Evolutionary conservation across 2,797 vertebrate genomes (phyloP).

Genomic region (Alfaro cultratus): DNA sequence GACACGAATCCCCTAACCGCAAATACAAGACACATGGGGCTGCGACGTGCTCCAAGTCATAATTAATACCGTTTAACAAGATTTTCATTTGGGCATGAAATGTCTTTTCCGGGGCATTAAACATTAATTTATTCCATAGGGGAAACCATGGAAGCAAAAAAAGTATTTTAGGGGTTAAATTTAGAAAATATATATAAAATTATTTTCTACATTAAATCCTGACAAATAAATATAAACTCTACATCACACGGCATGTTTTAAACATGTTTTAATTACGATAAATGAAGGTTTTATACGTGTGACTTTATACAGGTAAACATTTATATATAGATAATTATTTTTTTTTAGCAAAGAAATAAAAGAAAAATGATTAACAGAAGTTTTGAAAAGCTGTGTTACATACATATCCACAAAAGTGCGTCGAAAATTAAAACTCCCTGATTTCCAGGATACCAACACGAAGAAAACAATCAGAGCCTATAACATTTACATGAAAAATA

Average conservation of each 20-base stretch:
- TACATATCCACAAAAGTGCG: conserved; percentile 98
- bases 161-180: neutral
- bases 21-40: conserved; percentile 99
- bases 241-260: conserved; percentile 75
- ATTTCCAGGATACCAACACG: conserved; percentile 96
- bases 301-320: conserved; percentile 99
- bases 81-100: conserved; percentile 99
- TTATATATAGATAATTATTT: conserved; percentile 89
- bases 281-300: conserved; percentile 98
- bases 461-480: conserved; percentile 86
- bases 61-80: conserved; percentile 99
- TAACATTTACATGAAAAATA: conserved; percentile 94
- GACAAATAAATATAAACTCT: conserved; percentile 56
- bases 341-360: conserved; percentile 91
- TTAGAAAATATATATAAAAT: neutral
- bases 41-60: conserved; percentile 98
- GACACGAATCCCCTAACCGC: conserved; percentile 99
- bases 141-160: conserved; percentile 7
- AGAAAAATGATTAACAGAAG: conserved; percentile 90
- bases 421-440: conserved; percentile 96
- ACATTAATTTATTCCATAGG: conserved; percentile 91
- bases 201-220: neutral
- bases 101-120: conserved; percentile 97
- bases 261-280: conserved; percentile 98
- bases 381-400: conserved; percentile 98